Evolutionary conservation across 2,113 vertebrate genomes (phyloP).

Genomic region (Scatophagus argus): DNA sequence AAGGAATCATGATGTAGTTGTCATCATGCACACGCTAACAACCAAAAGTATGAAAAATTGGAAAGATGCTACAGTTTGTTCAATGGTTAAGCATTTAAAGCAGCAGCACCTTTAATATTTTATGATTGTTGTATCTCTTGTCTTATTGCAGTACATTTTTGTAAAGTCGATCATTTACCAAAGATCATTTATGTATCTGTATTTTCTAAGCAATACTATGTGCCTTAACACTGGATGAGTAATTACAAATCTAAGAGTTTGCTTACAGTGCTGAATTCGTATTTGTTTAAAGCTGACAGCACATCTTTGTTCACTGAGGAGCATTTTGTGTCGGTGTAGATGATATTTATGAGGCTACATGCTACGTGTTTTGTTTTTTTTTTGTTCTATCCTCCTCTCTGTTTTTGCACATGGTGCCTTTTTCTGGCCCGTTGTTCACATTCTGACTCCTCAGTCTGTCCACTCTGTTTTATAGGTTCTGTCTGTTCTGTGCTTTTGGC

Average conservation of each 20-base stretch:
- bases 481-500: conserved; percentile 38
- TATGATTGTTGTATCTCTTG: conserved; percentile 42
- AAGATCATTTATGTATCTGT: conserved; percentile 62
- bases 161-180: conserved; percentile 58
- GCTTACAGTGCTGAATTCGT: conserved; percentile 48
- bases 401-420: conserved; percentile 33
- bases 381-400: conserved; percentile 3
- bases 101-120: conserved; percentile 50
- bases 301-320: conserved; percentile 10
- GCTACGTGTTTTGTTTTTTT: conserved; percentile 21
- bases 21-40: not conserved
- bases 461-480: conserved; percentile 51
- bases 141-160: conserved; percentile 45
- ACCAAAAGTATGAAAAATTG: conserved; percentile 5
- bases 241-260: conserved; percentile 46
- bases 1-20: not conserved
- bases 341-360: conserved; percentile 50
- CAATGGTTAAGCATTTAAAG: conserved; percentile 24
- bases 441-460: conserved; percentile 41
- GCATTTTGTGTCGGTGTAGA: conserved; percentile 22
- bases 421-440: conserved; percentile 27
- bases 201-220: conserved; percentile 58
- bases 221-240: conserved; percentile 86
- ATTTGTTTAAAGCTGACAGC: conserved; percentile 16
- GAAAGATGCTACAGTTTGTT: conserved; percentile 4